phyloP scores from a whole-genome alignment of 2,113 vertebrate genomes.

The Sardina pilchardus region DNA sequence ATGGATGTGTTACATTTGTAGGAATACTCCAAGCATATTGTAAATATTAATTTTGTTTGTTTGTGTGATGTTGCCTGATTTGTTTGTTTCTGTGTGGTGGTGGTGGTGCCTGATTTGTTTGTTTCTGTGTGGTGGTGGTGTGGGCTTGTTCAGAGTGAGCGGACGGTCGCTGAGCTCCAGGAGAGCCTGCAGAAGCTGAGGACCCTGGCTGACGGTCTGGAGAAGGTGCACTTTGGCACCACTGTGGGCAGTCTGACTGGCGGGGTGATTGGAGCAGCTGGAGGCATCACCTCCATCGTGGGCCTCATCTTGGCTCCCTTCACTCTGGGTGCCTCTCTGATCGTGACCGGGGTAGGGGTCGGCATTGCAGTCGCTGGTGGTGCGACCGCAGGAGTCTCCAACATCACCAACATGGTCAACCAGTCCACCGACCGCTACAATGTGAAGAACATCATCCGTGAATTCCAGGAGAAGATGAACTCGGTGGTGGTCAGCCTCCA shows the following conservation, averaged over 20 bases:
- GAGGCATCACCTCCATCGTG: conserved; percentile 46
- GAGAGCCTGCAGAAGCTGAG: conserved; percentile 27
- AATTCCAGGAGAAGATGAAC: conserved; percentile 37
- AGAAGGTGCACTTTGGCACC: conserved; percentile 40
- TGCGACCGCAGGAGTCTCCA: conserved; percentile 51
- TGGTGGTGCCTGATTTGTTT: too few relatives aligned
- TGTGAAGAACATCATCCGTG: conserved; percentile 42
- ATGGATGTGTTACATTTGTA: too few relatives aligned
- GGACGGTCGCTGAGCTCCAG: conserved; percentile 14
- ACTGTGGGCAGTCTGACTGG: conserved; percentile 51
- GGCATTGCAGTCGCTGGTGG: conserved; percentile 45
- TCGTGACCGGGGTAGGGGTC: conserved; percentile 45
- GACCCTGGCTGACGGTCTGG: conserved; percentile 33
- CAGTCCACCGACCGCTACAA: conserved; percentile 41
- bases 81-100: not conserved
- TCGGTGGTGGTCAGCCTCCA: conserved; percentile 32
- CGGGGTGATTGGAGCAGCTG: conserved; percentile 43
- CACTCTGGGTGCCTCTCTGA: conserved; percentile 50
- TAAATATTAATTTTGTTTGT: not conserved
- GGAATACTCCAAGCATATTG: not conserved
- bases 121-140: not conserved
- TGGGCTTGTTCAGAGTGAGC: not conserved
- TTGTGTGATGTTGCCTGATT: too few relatives aligned
- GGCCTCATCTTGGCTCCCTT: conserved; percentile 46
- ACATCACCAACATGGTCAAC: conserved; percentile 58